Evolutionary conservation across 2,797 vertebrate genomes (phyloP).

Genomic region (Gadopsis bispinosus): DNA sequence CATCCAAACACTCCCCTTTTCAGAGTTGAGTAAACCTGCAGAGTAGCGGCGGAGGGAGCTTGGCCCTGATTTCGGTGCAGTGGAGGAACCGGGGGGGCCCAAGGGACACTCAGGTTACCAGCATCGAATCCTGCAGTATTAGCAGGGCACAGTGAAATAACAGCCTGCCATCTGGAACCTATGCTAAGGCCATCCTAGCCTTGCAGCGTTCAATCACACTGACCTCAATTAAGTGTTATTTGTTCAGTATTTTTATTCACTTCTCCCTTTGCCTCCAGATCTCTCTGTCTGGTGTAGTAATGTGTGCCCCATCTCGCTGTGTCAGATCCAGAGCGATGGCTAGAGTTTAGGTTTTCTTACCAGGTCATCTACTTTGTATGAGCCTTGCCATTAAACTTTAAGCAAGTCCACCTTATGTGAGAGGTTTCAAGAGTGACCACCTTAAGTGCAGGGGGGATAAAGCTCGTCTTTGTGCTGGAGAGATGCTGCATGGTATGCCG

Average conservation of each 20-base stretch:
- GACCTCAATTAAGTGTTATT: slow-evolving; percentile 85
- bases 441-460: slow-evolving; percentile 70
- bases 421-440: slow-evolving; percentile 69
- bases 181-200: slow-evolving; percentile 74
- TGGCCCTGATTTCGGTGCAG: slow-evolving; percentile 82
- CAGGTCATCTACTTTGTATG: slow-evolving; percentile 36
- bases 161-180: slow-evolving; percentile 87
- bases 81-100: slow-evolving; percentile 83
- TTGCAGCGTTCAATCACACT: slow-evolving; percentile 78
- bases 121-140: slow-evolving; percentile 85
- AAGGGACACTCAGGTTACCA: slow-evolving; percentile 89
- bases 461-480: slow-evolving; percentile 75
- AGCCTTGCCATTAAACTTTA: slow-evolving; percentile 71
- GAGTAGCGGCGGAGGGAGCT: slow-evolving; percentile 78
- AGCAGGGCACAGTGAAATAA: slow-evolving; percentile 85
- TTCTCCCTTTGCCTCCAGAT: slow-evolving; percentile 61
- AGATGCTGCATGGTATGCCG: slow-evolving; percentile 63
- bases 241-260: slow-evolving; percentile 79
- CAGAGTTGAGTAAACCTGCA: slow-evolving; percentile 75
- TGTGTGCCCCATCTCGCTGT: slow-evolving; percentile 28
- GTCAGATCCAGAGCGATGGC: slow-evolving; percentile 48
- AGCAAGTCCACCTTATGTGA: slow-evolving; percentile 62
- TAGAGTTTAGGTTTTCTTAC: slow-evolving; percentile 53
- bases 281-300: slow-evolving; percentile 40
- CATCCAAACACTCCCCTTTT: slow-evolving; percentile 61